Conservation (phyloP, 1,140 invertebrate species). For the Brachystomella parvula region DNA sequence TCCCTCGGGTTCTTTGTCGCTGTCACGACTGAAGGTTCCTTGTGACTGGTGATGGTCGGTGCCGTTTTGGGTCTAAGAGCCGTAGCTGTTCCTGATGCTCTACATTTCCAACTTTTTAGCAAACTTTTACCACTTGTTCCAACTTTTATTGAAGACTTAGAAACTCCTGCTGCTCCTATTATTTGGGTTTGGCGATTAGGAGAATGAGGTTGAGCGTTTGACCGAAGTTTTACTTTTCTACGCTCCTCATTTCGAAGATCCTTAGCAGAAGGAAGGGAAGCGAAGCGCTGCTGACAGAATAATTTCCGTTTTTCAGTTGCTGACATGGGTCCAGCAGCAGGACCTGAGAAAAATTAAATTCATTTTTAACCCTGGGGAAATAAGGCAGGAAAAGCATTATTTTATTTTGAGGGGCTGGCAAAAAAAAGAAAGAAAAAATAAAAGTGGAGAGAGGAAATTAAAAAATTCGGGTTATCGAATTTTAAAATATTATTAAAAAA, state of each 20-base stretch:
- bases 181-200: too few relatives aligned
- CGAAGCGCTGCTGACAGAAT: background rate
- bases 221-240: background rate
- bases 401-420: background rate
- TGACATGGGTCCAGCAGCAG: background rate
- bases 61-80: constrained; percentile 29
- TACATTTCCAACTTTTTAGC: background rate
- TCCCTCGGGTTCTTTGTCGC: too few relatives aligned
- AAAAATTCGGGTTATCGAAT: too few relatives aligned
- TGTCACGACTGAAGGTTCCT: constrained; percentile 5
- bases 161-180: too few relatives aligned
- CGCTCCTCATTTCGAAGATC: background rate
- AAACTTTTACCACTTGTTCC: background rate
- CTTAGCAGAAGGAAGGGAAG: background rate
- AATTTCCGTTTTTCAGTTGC: background rate
- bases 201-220: too few relatives aligned
- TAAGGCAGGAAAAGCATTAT: background rate
- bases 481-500: too few relatives aligned
- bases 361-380: background rate
- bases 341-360: too few relatives aligned
- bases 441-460: too few relatives aligned
- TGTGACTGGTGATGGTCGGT: background rate
- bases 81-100: too few relatives aligned
- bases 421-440: too few relatives aligned
- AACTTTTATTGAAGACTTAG: background rate